Evolutionary conservation across 2,888 invertebrate species (phyloP), one percentile per base, ranked within the genome.

Genomic region (Sphaeridia pumilis): DNA sequence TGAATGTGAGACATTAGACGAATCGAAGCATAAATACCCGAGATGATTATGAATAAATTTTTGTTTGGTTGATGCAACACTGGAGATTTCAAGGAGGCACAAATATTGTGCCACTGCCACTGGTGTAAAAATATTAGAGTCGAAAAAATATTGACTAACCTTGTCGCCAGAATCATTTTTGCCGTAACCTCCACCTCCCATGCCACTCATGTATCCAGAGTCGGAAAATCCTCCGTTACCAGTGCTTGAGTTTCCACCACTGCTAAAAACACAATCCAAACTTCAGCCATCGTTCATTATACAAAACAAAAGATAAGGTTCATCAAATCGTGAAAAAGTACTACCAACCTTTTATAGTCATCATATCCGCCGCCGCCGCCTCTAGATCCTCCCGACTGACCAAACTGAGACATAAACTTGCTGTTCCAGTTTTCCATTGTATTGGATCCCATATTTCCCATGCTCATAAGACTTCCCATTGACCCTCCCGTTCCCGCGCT

Each of bases 151-250:
- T n/a, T n/a, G n/a, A 44, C 64, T 58, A 55, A 65, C 65, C 63
- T 65, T 65, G 38, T 57, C 58, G 54, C 60, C 61, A 10, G 59
- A 60, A 55, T 65, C 65, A 55, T 60, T 60, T 42, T 64, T 64
- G 52, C 64, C 64, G 50, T 56, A 64, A 52, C 64, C 61, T n/a
- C n/a, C n/a, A n/a, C 55, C 52, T 1, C 55, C 64, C 64, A 64
- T 64, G 25, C 61, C 61, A 60, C 64, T 64, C 62, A 62, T 63
- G 58, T 65, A 65, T 45, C 63, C 64, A 49, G 61, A 58, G 50
- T 59, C 64, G 49, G 58, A 60, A 52, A 60, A 60, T 50, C 62
- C 62, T 47, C 62, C 56, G 44, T 56, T 56, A 53, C 58, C 56
- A 26, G 26, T 25, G 26, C 45, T 45, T 7, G 49, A 42, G 21